Percentiles rank a stretch among this genome's conserved stretches.
These are phyloP conservation scores for Acleris cristana DNA, from an alignment of 2,888 invertebrate genomes.

Conservation along the genomic window DNA sequence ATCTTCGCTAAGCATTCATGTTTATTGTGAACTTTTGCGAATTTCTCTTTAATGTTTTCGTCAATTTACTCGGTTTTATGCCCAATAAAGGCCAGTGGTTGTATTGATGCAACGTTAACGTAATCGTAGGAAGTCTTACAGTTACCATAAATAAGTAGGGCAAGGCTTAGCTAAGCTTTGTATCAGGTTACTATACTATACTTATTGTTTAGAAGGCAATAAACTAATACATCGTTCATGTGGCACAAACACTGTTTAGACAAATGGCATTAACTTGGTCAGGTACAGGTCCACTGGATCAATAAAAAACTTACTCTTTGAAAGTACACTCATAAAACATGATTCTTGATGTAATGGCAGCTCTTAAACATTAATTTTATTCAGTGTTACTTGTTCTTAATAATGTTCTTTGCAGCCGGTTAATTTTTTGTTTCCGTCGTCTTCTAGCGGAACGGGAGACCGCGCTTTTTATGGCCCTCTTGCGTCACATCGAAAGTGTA, in stretches of 20 bases:
- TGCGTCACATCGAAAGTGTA: slow-evolving; percentile 67
- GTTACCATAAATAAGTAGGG: slow-evolving; percentile 11
- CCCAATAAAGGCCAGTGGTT: slow-evolving; percentile 9
- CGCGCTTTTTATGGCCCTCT: slow-evolving; percentile 52
- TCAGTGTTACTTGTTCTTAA: slow-evolving; percentile 22
- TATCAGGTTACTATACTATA: slow-evolving; percentile 8
- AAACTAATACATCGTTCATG: neutral
- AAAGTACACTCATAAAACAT: neutral
- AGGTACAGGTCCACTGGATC: neutral
- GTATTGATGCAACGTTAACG: slow-evolving; percentile 2
- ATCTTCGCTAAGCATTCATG: slow-evolving; percentile 69
- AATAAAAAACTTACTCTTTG: neutral
- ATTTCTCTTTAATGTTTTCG: slow-evolving; percentile 45
- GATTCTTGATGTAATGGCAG: neutral
- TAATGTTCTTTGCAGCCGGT: slow-evolving; percentile 28
- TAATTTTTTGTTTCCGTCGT: slow-evolving; percentile 32
- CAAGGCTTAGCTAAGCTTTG: slow-evolving; percentile 4
- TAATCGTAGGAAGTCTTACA: slow-evolving; percentile 17
- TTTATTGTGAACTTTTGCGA: slow-evolving; percentile 55
- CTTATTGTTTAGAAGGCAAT: neutral
- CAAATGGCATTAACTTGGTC: too few species aligned
- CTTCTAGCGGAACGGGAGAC: slow-evolving; percentile 47
- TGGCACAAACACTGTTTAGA: too few species aligned
- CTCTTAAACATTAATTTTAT: slow-evolving; percentile 3
- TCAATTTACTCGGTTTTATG: slow-evolving; percentile 39